Percentiles rank a stretch among this genome's conserved stretches.
Evolutionary conservation across 2,113 vertebrate species (phyloP).

Genomic region (Neolamprologus kungweensis): DNA sequence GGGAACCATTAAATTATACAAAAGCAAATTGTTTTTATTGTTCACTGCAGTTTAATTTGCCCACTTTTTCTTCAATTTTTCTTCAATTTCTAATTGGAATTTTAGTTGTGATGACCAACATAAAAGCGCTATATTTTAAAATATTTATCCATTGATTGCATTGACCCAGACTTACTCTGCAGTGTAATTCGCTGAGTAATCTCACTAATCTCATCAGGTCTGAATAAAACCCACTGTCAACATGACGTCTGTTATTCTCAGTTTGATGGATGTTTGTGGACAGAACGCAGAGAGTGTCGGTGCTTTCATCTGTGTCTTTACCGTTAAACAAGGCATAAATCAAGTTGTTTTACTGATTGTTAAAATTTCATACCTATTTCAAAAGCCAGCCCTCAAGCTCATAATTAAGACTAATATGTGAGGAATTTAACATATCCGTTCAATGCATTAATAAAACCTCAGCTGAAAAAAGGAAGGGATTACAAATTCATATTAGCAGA

Average conservation of each 20-base stretch:
- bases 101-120: neutral
- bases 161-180: neutral
- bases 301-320: neutral
- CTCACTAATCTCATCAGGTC: neutral
- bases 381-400: neutral
- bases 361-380: neutral
- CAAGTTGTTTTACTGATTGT: neutral
- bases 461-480: neutral
- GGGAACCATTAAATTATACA: neutral
- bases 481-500: neutral
- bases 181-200: neutral
- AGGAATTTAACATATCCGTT: neutral
- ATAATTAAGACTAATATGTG: constrained; percentile 3
- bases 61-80: neutral
- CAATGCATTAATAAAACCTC: constrained; percentile 5
- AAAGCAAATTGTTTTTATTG: neutral
- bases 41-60: neutral
- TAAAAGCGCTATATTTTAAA: neutral
- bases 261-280: neutral
- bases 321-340: neutral
- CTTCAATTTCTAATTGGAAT: neutral
- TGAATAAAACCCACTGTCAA: neutral
- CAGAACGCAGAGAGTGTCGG: neutral
- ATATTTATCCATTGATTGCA: neutral
- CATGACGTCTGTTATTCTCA: neutral